Evolutionary conservation across 2,797 vertebrate genomes (phyloP), one percentile per base, ranked within the genome.

Genomic region (Pogoniulus pusillus): DNA sequence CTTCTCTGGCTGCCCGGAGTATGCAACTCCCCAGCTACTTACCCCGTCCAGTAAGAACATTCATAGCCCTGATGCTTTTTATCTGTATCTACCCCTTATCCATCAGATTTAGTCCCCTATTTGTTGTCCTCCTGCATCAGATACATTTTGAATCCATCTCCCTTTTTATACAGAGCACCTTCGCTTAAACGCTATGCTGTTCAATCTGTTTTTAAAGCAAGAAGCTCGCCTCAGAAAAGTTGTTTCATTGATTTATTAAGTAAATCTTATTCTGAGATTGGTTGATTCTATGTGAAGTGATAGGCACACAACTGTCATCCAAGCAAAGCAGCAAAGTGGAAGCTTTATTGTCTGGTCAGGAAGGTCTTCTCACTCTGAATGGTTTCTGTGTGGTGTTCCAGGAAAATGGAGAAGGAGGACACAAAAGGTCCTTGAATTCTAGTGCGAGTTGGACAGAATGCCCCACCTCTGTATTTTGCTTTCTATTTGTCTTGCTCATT

Each of bases 161-260:
- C 26, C 6, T 7, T 70, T 88, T 82, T 27, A n/a, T 11, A 53
- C 0, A 0, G 15, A 71, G 10, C 35, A n/a, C 16, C 27, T 75
- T 65, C 2, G 1, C 10, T 87, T 66, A 77, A 69, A 7, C 11
- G 3, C 24, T 68, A 7, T 64, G 53, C 13, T 2, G 1, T 24
- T 87, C 60, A 77, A 9, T 10, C 49, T 35, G 24, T 4, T 68
- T 85, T 68, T 26, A 45, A 55, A 81, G n/a, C 24, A 64, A 70
- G 29, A 37, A 87, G 43, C 35, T 19, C 1, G 47, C 32, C 59
- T 78, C 10, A 18, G 45, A 79, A 76, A 89, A 20, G 35, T 62
- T 62, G 39, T 79, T 64, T 30, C 45, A 11, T 6, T 84, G 81
- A 90, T 81, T 90, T 87, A 86, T 72, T 30, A n/a, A 64, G 20